phyloP scores from a whole-genome alignment of 2,113 vertebrate genomes.

The Shinisaurus crocodilurus region DNA sequence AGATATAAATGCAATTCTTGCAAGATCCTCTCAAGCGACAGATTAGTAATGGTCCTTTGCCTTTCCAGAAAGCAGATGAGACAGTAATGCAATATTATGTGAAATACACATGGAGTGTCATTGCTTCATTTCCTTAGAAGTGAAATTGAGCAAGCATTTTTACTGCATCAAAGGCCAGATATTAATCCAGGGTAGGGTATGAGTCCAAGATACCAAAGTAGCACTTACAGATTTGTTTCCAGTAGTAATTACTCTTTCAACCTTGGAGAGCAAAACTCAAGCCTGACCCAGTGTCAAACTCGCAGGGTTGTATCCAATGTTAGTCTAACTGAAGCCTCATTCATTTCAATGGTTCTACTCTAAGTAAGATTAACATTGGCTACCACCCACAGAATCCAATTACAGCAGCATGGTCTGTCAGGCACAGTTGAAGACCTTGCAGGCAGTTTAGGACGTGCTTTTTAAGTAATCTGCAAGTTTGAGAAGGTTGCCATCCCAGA shows the following conservation, averaged over 20 bases:
- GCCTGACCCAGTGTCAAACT: slow-evolving; percentile 10
- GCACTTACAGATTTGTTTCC: slow-evolving; percentile 8
- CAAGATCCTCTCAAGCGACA: not conserved
- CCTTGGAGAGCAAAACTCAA: slow-evolving; percentile 16
- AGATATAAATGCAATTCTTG: not conserved
- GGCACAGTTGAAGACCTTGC: slow-evolving; percentile 11
- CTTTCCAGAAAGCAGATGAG: not conserved
- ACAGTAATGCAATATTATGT: not conserved
- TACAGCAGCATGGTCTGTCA: slow-evolving; percentile 16
- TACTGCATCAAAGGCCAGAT: not conserved
- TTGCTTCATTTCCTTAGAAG: not conserved
- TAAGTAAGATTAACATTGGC: too few relatives aligned
- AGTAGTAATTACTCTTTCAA: slow-evolving; percentile 27
- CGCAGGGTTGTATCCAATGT: too few relatives aligned
- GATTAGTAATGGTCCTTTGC: not conserved
- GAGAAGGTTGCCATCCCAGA: not conserved
- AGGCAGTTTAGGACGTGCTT: not conserved
- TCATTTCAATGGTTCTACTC: too few relatives aligned
- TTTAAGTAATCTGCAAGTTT: slow-evolving; percentile 19
- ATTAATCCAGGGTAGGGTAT: not conserved
- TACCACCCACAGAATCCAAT: slow-evolving; percentile 21
- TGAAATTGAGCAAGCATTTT: not conserved
- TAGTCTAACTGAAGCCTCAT: too few relatives aligned
- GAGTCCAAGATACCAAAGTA: not conserved
- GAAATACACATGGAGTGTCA: not conserved